A percentile compares a stretch with the other conserved stretches of the same genome.
Evolutionary conservation across 1,140 invertebrate genomes (phyloP).

Genomic region (Platyura marginata): DNA sequence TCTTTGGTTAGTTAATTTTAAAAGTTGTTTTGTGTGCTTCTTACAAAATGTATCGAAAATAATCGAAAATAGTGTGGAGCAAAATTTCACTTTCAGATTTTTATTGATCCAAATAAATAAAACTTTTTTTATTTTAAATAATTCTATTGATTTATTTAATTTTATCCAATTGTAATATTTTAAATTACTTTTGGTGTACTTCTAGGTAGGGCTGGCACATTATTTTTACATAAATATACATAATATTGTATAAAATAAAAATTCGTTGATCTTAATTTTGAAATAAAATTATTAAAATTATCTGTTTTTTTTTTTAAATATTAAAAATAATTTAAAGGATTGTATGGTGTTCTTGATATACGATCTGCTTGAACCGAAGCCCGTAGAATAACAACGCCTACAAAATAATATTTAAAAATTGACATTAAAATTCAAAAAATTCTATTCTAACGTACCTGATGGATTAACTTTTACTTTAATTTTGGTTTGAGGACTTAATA

Average conservation of each 20-base stretch:
- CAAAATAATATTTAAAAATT: slow-evolving; percentile 7
- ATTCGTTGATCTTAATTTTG: not conserved
- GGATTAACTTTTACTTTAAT: slow-evolving; percentile 90
- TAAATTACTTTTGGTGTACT: not conserved
- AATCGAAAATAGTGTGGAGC: too few relatives aligned
- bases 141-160: not conserved
- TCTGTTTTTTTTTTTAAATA: not conserved
- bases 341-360: slow-evolving; percentile 35
- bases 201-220: not conserved
- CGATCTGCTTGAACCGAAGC: slow-evolving; percentile 50
- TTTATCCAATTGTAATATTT: not conserved
- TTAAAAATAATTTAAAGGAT: slow-evolving; percentile 10
- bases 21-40: too few relatives aligned
- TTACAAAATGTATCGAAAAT: too few relatives aligned
- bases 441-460: slow-evolving; percentile 40
- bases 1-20: too few relatives aligned
- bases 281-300: not conserved
- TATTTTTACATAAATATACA: not conserved
- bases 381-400: slow-evolving; percentile 63
- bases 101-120: too few relatives aligned
- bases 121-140: too few relatives aligned
- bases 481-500: slow-evolving; percentile 63
- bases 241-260: not conserved
- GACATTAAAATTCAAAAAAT: slow-evolving; percentile 2
- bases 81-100: too few relatives aligned